phyloP scores from a whole-genome alignment of 2,797 vertebrate genomes.

The Rhincodon typus region DNA sequence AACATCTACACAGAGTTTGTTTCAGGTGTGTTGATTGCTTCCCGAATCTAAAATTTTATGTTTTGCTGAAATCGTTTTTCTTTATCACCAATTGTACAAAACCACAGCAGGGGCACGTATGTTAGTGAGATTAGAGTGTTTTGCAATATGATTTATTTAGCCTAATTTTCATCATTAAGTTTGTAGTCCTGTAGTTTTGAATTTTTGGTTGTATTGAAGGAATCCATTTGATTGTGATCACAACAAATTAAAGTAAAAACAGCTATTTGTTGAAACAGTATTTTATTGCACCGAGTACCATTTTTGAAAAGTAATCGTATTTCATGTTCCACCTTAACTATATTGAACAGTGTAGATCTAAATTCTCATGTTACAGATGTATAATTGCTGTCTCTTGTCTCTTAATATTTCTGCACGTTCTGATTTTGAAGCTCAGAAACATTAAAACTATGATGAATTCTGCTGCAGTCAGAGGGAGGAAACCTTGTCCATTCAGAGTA shows the following conservation, averaged over 20 bases:
- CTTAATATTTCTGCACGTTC: neutral
- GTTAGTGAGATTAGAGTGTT: neutral
- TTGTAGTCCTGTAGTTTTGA: neutral
- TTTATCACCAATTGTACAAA: neutral
- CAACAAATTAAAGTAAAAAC: slow-evolving; percentile 1
- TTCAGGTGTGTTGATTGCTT: neutral
- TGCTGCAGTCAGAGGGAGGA: neutral
- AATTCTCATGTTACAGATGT: no score
- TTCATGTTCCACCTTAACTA: neutral
- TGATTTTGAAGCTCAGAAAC: neutral
- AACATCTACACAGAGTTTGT: no score
- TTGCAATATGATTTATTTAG: neutral
- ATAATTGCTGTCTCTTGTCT: neutral
- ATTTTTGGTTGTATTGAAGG: no score
- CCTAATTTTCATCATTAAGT: neutral
- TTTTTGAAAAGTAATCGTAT: slow-evolving; percentile 22
- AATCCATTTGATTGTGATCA: neutral
- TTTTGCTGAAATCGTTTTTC: neutral
- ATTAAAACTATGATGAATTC: neutral
- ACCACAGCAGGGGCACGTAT: no score
- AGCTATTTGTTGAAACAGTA: neutral
- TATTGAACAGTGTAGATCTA: neutral
- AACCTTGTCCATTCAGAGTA: neutral
- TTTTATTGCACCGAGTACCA: neutral
- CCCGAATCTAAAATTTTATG: neutral